Percentiles rank a stretch among this genome's conserved stretches.
Evolutionary conservation across 1,140 invertebrate species (phyloP).

Genomic region (Temnothorax curvispinosus): DNA sequence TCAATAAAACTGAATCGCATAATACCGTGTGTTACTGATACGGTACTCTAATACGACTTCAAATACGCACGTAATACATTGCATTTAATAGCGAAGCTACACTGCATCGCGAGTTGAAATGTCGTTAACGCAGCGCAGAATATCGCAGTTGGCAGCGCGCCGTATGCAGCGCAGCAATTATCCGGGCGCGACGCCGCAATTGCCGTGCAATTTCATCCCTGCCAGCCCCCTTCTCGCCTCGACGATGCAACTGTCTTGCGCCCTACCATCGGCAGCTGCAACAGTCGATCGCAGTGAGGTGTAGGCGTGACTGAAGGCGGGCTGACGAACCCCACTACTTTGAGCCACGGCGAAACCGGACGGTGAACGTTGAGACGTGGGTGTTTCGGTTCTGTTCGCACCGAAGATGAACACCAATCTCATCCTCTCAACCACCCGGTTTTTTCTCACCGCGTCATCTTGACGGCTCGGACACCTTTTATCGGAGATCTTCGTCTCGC

Average conservation of each 20-base stretch:
- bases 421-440: background rate
- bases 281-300: constrained; percentile 11
- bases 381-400: constrained; percentile 59
- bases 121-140: constrained; percentile 31
- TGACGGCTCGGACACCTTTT: background rate
- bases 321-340: constrained; percentile 49
- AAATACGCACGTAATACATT: background rate
- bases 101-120: constrained; percentile 3
- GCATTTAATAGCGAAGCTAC: background rate
- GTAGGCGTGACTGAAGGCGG: constrained; percentile 74
- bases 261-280: constrained; percentile 60
- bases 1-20: background rate
- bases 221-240: background rate
- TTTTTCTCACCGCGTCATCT: background rate
- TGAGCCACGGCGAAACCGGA: constrained; percentile 5
- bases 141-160: constrained; percentile 24
- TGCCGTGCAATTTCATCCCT: constrained; percentile 43
- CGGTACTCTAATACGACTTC: background rate
- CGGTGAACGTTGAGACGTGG: constrained; percentile 56
- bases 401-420: constrained; percentile 41
- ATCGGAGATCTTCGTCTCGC: background rate
- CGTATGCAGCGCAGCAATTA: constrained; percentile 38
- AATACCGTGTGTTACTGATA: background rate
- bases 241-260: constrained; percentile 26
- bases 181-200: constrained; percentile 45